Evolutionary conservation across 2,888 invertebrate genomes (phyloP), one percentile per base, ranked within the genome.

Genomic region (Megalurothrips usitatus): DNA sequence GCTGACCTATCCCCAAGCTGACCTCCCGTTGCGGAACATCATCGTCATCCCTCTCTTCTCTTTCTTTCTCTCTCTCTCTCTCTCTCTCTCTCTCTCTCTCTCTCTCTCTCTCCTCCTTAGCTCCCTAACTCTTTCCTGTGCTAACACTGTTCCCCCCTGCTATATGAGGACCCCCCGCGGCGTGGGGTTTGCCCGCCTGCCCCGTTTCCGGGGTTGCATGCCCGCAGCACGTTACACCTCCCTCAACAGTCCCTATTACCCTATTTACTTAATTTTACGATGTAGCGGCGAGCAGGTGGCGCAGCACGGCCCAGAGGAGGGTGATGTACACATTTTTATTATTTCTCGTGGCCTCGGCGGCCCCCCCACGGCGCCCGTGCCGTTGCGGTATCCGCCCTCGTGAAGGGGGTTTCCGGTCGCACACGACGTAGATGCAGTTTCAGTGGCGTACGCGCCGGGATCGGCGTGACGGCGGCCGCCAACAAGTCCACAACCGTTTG

Each of bases 261-360:
- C 68, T 26, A 23, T 75, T 75, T 75, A 26, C 68, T 26, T 75
- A 75, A 75, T 75, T 75, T 75, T 75, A 75, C 68, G 68, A 23
- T 58, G 58, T 58, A 58, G 58, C 58, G 9, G 26, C 23, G 68
- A 75, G 58, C 58, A 58, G 58, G 58, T 58, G 58, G 34, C 52
- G 52, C 58, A n/a, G 58, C 58, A 17, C 34, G 6, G 34, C n/a
- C n/a, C n/a, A n/a, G 34, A 6, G 3, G 34, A 6, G 3, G 34
- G 34, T 43, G 34, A 43, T 43, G 34, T 43, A 43, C 6, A 43
- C 34, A 43, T 43, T 43, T 43, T 43, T 43, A 43, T 43, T 58
- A 58, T 58, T 58, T 58, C 17, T 10, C 58, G n/a, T 58, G 58
- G 34, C 34, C 34, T 43, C 34, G 3, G 6, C 2, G 34, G 34